Percentiles rank a stretch among this genome's conserved stretches.
These are phyloP conservation scores for Adineta ricciae DNA, from an alignment of 2,888 invertebrate genomes.

Conservation along the genomic window DNA sequence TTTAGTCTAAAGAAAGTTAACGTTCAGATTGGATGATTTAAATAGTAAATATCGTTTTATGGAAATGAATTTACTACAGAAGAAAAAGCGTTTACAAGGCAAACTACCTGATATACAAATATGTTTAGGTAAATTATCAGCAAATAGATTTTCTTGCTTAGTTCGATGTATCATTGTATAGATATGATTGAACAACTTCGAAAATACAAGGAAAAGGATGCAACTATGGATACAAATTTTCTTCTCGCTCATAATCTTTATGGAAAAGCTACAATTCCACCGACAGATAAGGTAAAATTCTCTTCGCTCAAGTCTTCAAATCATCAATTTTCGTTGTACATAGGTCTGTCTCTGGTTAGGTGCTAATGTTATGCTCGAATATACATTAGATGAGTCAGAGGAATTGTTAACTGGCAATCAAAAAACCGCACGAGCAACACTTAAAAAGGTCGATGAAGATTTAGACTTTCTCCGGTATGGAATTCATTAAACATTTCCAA, in stretches of 20 bases:
- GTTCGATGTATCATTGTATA: neutral
- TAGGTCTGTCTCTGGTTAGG: constrained; percentile 33
- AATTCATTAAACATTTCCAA: neutral
- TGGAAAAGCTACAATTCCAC: constrained; percentile 27
- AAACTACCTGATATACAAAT: constrained; percentile 28
- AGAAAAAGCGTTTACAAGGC: constrained; percentile 28
- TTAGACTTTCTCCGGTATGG: constrained; percentile 32
- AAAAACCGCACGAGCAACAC: constrained; percentile 27
- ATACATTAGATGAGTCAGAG: constrained; percentile 31
- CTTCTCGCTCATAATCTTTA: constrained; percentile 29
- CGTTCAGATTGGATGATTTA: constrained; percentile 2
- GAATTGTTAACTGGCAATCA: constrained; percentile 28
- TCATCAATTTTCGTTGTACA: no score
- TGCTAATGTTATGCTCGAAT: constrained; percentile 34
- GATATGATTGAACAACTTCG: constrained; percentile 31
- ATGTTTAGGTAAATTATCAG: neutral
- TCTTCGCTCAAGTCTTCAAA: no score
- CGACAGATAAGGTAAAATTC: constrained; percentile 29
- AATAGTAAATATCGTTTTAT: constrained; percentile 33
- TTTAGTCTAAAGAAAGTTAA: no score
- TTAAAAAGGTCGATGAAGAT: constrained; percentile 30
- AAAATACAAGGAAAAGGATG: constrained; percentile 23
- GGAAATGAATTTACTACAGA: constrained; percentile 33
- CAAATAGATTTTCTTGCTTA: neutral
- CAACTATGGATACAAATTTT: constrained; percentile 31